Evolutionary conservation across 2,797 vertebrate species (phyloP), one percentile per base, ranked within the genome.

Genomic region (Remorina albescens): DNA sequence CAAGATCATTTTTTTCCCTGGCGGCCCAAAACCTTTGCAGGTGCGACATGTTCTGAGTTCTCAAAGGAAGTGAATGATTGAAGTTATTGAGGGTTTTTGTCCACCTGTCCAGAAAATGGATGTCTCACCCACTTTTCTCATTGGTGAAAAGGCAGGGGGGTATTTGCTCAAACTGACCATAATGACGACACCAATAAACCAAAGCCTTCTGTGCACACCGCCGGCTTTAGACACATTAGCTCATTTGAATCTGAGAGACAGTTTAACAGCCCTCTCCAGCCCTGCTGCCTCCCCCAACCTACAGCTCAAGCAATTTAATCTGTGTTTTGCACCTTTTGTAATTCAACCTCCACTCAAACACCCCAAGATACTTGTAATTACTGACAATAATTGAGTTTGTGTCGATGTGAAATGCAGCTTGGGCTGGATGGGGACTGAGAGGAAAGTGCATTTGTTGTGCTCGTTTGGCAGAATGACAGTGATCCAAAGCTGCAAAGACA

Each of bases 181-280:
- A 91, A 92, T 95, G 65, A 84, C 53, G 3, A 84, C 65, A 89
- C 89, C 80, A 94, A 94, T 95, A 89, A 95, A 90, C 65, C 16
- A 9, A 76, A 89, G 91, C 81, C 39, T 25, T n/a, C 75, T 32
- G 30, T 63, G 60, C 50, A 70, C 23, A 65, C 36, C 55, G 47
- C 41, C 47, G 63, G 74, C 61, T 65, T 76, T 46, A 58, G 36
- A 76, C 36, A 75, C 67, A 82, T 69, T 70, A 71, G 63, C 44
- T 77, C 90, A 95, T 95, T 96, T 95, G 91, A 95, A 95, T 95
- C 81, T 93, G 91, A 96, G 95, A 94, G 89, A 93, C 69, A 87
- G 89, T 90, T 93, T 95, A 96, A 96, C 92, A 86, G 94, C 94
- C 94, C 95, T 89, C 94, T 95, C 30, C 30, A 30, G 6, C 30